A percentile compares a stretch with the other conserved stretches of the same genome.
phyloP scores from a whole-genome alignment of 2,113 vertebrate genomes.

The Heptranchias perlo region DNA sequence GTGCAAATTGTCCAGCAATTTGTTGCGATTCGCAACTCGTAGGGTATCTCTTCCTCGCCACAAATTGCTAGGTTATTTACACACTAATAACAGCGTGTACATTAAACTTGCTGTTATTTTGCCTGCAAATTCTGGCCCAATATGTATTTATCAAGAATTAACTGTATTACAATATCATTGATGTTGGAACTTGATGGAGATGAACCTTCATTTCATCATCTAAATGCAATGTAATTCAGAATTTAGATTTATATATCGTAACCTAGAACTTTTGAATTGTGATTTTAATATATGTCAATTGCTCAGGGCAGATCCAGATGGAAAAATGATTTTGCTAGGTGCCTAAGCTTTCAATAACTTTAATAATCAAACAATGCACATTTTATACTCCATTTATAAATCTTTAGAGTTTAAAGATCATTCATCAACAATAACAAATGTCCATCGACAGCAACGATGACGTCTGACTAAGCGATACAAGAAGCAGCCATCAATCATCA shows the following conservation, averaged over 20 bases:
- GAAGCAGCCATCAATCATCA: not conserved
- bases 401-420: not conserved
- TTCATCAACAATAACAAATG: not conserved
- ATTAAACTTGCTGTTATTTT: no score
- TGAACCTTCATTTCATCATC: no score
- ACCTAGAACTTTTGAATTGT: not conserved
- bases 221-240: no score
- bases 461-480: not conserved
- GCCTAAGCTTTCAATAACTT: not conserved
- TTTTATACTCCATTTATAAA: not conserved
- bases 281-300: not conserved
- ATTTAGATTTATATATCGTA: not conserved
- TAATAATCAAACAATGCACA: not conserved
- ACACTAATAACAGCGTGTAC: no score
- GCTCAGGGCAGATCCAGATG: not conserved
- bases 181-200: no score
- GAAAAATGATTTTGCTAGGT: not conserved
- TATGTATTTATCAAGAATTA: no score
- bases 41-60: no score
- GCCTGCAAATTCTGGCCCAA: no score
- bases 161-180: no score
- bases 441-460: not conserved
- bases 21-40: no score
- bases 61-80: no score
- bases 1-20: no score